Evolutionary conservation across 2,797 vertebrate species (phyloP), one percentile per base, ranked within the genome.

Genomic region (Hirundo rustica): DNA sequence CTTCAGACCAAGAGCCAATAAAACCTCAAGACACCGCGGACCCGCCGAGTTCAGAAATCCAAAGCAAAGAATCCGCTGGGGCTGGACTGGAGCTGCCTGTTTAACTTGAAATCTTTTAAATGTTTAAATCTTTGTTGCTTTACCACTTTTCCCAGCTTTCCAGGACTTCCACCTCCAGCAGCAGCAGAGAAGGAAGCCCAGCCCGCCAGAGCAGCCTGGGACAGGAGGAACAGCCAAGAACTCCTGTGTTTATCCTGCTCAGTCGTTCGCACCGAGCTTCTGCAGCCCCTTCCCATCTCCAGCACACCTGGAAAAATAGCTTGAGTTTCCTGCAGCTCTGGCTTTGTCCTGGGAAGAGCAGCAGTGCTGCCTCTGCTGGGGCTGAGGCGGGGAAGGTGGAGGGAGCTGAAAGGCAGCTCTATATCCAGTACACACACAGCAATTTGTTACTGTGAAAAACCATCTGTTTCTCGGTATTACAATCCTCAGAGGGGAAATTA

Each of bases 401-500:
- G 84, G 93, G 89, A 95, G 97, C 95, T 97, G 96, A 96, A 97
- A 98, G 98, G 96, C 97, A 96, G 96, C 97, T 97, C 98, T 98
- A 96, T 95, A 97, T 97, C 93, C 95, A 96, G 97, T 96, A 97
- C 95, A 98, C 98, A 98, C 98, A 98, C 77, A 94, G 98, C 98
- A 98, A 98, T 98, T 98, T 98, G 98, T 98, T 98, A 98, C 98
- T 98, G 98, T 97, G 98, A 97, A 98, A 98, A 98, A 98, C 98
- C 98, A 98, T 98, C 98, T 98, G 98, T 98, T 98, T 98, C 98
- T 98, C 96, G 89, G 97, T 98, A 98, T 98, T 98, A 98, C 98
- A 98, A 98, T 98, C 97, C 98, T 98, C 98, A 98, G 98, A 98
- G 98, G 98, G 98, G 98, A 98, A 98, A 98, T 98, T 98, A 98